Evolutionary conservation across 2,888 invertebrate species (phyloP).

Genomic region (Tethea ocularis): DNA sequence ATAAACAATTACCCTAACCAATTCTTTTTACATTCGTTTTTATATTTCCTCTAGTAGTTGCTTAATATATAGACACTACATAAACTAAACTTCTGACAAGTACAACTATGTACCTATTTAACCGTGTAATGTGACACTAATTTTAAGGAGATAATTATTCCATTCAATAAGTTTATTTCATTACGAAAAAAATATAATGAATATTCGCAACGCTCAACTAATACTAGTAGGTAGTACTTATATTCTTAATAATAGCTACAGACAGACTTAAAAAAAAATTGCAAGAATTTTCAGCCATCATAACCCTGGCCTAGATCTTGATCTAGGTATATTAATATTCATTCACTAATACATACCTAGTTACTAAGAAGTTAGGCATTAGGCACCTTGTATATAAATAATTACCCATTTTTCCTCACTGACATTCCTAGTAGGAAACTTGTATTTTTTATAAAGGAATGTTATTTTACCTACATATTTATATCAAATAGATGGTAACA

Average conservation of each 20-base stretch:
- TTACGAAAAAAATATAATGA: background rate
- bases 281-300: conserved; percentile 1
- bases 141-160: background rate
- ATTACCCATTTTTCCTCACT: background rate
- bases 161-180: background rate
- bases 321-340: background rate
- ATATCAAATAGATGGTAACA: too few relatives aligned
- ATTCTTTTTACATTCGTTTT: too few relatives aligned
- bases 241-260: background rate
- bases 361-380: background rate
- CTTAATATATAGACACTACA: too few relatives aligned
- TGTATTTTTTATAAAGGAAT: too few relatives aligned
- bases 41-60: too few relatives aligned
- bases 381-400: too few relatives aligned
- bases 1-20: too few relatives aligned
- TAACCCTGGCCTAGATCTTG: conserved; percentile 9
- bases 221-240: background rate
- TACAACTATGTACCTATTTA: too few relatives aligned
- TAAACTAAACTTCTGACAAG: too few relatives aligned
- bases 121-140: too few relatives aligned
- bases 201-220: background rate
- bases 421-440: too few relatives aligned
- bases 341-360: background rate
- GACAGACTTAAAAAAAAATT: background rate
- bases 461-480: too few relatives aligned